These are phyloP conservation scores for Malurus alboscapulatus DNA, from an alignment of 2,113 vertebrate species.

Conservation along the genomic window DNA sequence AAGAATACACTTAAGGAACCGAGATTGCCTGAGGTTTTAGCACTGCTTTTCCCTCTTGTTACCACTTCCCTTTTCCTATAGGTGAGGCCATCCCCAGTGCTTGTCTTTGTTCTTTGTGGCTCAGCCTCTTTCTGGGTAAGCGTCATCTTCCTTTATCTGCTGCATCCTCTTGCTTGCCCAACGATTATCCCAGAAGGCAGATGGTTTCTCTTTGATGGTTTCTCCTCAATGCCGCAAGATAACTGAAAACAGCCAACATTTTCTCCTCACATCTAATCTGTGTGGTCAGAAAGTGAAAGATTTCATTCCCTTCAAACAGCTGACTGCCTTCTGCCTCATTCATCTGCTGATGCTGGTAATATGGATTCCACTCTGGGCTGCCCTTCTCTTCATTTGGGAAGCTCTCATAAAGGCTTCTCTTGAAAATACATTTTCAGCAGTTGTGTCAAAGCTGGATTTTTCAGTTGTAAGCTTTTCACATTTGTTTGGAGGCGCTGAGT, in stretches of 20 bases:
- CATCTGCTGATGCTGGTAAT: neutral
- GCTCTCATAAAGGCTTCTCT: neutral
- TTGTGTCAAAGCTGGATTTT: neutral
- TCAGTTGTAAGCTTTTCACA: neutral
- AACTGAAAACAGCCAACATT: neutral
- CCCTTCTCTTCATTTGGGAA: neutral
- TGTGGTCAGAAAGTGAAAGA: conserved; percentile 43
- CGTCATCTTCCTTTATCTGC: conserved; percentile 7
- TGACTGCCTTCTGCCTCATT: neutral
- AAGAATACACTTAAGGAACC: neutral
- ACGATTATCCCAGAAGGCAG: neutral
- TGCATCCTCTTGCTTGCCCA: neutral
- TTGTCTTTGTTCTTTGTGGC: neutral
- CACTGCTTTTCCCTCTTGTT: neutral
- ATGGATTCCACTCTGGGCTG: neutral
- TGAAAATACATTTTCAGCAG: neutral
- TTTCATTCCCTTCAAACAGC: neutral
- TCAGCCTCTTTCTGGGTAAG: neutral
- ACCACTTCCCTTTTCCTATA: neutral
- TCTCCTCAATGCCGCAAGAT: conserved; percentile 11
- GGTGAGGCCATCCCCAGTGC: neutral
- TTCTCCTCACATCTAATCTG: neutral
- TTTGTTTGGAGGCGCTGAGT: neutral
- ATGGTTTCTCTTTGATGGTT: conserved; percentile 24
- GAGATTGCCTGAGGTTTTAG: neutral